Evolutionary conservation across 2,888 invertebrate species (phyloP).

Genomic region (Steinernema scapterisci): DNA sequence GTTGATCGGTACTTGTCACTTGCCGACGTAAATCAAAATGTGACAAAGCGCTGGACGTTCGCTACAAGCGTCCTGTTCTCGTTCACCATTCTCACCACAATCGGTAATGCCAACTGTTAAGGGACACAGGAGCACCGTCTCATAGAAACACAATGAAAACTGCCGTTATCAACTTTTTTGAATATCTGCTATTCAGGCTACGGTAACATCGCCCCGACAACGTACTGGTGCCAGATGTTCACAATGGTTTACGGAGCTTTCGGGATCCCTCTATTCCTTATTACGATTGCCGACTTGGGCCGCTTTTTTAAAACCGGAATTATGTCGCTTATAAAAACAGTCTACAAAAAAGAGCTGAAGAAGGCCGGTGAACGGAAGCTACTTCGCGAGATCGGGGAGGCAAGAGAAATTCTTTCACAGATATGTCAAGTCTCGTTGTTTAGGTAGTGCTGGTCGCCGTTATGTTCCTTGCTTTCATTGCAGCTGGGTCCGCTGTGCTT

Average conservation of each 20-base stretch:
- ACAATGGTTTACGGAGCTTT: constrained; percentile 64
- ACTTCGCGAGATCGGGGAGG: constrained; percentile 60
- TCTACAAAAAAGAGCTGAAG: constrained; percentile 60
- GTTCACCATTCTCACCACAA: constrained; percentile 65
- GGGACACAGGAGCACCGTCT: too few species aligned
- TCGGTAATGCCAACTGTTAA: constrained; percentile 45
- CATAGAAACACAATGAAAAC: too few species aligned
- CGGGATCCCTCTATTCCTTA: constrained; percentile 64
- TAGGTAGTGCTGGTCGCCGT: constrained; percentile 60
- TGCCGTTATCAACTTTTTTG: too few species aligned
- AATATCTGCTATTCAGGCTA: constrained; percentile 58
- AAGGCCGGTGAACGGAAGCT: constrained; percentile 61
- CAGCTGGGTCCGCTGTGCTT: constrained; percentile 61
- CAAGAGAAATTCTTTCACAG: constrained; percentile 24
- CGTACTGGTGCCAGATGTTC: constrained; percentile 58
- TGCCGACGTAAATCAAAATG: constrained; percentile 41
- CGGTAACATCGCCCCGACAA: constrained; percentile 63
- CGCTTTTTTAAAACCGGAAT: constrained; percentile 58
- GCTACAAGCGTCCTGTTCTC: constrained; percentile 61
- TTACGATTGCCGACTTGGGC: constrained; percentile 64
- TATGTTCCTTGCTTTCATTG: constrained; percentile 60
- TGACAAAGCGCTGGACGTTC: constrained; percentile 61
- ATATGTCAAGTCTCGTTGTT: constrained; percentile 19
- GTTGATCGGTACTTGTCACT: constrained; percentile 62
- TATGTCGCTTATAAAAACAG: constrained; percentile 52